Evolutionary conservation across 2,113 vertebrate species (phyloP), one percentile per base, ranked within the genome.

Genomic region (Neotragus pygmaeus): DNA sequence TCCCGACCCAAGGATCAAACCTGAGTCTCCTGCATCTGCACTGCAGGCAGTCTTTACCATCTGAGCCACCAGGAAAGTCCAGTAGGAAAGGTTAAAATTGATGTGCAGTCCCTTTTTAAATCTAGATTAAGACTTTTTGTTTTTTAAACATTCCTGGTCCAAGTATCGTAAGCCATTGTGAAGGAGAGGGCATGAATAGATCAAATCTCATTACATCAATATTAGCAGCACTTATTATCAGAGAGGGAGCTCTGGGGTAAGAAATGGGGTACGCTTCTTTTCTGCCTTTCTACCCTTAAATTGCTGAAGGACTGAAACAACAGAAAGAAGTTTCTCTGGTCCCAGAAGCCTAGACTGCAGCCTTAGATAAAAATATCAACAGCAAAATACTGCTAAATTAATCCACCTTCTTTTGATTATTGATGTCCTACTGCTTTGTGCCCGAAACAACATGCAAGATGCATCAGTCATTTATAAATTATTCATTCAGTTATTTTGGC

Each of bases 401-500:
- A 99, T 98, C 98, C 98, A 98, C 95, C 98, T 98, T 98, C 98
- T 98, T 99, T 98, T 99, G 99, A 99, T 99, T 99, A 99, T 99
- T 99, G 99, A 99, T 99, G 98, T 97, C 99, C 99, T 97, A 99
- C 99, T 99, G 99, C 98, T 99, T 98, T 98, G 98, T 98, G 99
- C 99, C 99, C 97, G 98, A 98, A 99, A 99, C 99, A 99, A 99
- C 98, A 98, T 98, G 98, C 98, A 98, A 94, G 98, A 98, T 97
- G 97, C 98, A 99, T 99, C 99, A 98, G 98, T 99, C 99, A 99
- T 98, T 98, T 98, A 99, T 99, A 99, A 99, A 99, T 99, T 99
- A 99, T 99, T 99, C 99, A 99, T 99, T 98, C 98, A 96, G 98
- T 99, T 99, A 98, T 99, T 99, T 99, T 99, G 99, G 99, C 99